Base-by-base conservation (phyloP, 1,140 invertebrate genomes). In the Ephestia elutella region DNA sequence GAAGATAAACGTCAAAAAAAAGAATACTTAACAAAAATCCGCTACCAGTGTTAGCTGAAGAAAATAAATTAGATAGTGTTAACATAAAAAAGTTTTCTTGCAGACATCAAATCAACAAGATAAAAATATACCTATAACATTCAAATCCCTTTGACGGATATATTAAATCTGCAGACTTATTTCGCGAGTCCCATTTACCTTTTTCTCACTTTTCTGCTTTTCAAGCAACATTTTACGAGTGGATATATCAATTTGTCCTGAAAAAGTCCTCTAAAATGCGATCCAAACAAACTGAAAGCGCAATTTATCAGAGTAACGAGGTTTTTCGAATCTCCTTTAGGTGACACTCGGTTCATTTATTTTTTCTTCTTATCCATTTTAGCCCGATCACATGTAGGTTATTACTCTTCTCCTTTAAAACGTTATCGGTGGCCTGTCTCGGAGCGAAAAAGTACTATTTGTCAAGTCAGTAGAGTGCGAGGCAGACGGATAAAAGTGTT, bases 301-400 rank as follows among this genome's bases (percentile, higher is more conserved):
- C 73, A 80, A 80, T 84, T 81, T 82, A 84, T 84, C 80, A 80
- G 81, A 75, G 78, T 80, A 84, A 84, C 80, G 81, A 82, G 75
- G 73, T 78, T 80, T 80, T 78, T 77, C 76, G 78, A 84, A 84
- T 82, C 78, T 82, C 74, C 73, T 80, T 77, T 80, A 68, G 71
- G 81, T 82, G 81, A 82, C 81, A 77, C 72, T 70, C 65, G 78
- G 76, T 85, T 85, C 82, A 85, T 85, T 85, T 85, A 81, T 84
- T 73, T 73, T 82, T 83, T 80, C 49, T 55, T 82, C 75, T 78
- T 81, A 79, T 78, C 78, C 79, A 69, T 78, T 81, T 75, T 69
- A 64, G 68, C 73, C 72, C 76, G 76, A 84, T 84, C 79, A 80
- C 78, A 80, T 82, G 78, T 80, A 66, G 70, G 68, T 70, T 71